Evolutionary conservation across 1,140 invertebrate genomes (phyloP).

Genomic region (Nasonia vitripennis): DNA sequence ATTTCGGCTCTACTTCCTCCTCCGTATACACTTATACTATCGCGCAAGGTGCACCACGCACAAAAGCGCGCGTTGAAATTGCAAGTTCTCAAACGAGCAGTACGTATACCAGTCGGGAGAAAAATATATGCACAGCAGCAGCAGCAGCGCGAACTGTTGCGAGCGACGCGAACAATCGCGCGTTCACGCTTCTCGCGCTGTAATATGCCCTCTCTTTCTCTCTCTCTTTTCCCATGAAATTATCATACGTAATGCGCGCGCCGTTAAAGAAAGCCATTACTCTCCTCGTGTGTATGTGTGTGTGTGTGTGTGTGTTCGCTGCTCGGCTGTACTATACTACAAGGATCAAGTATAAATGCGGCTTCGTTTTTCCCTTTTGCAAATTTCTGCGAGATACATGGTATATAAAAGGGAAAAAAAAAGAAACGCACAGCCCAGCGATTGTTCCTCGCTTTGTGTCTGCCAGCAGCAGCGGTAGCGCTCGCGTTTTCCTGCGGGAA

Average conservation of each 20-base stretch:
- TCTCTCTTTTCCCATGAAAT: slow-evolving; percentile 52
- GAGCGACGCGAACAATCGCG: slow-evolving; percentile 10
- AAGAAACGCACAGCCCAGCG: background rate
- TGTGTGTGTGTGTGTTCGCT: background rate
- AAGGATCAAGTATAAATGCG: background rate
- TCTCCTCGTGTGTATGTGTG: background rate
- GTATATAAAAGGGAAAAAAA: background rate
- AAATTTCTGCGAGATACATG: background rate
- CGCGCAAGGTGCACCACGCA: background rate
- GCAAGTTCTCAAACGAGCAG: slow-evolving; percentile 12
- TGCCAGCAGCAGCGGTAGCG: background rate
- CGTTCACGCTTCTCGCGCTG: slow-evolving; percentile 37
- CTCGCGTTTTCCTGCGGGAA: background rate
- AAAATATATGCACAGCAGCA: background rate
- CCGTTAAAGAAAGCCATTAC: slow-evolving; percentile 7
- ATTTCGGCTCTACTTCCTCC: slow-evolving; percentile 17
- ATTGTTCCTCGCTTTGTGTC: slow-evolving; percentile 17
- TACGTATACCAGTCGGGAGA: background rate
- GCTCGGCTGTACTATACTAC: no score
- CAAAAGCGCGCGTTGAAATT: slow-evolving; percentile 23
- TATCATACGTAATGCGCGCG: slow-evolving; percentile 49
- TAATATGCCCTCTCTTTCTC: background rate
- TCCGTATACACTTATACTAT: background rate
- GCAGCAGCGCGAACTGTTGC: slow-evolving; percentile 7
- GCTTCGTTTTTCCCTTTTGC: slow-evolving; percentile 17